These are phyloP conservation scores for Monodelphis domestica DNA, from an alignment of 2,797 vertebrate genomes.

Conservation along the genomic window DNA sequence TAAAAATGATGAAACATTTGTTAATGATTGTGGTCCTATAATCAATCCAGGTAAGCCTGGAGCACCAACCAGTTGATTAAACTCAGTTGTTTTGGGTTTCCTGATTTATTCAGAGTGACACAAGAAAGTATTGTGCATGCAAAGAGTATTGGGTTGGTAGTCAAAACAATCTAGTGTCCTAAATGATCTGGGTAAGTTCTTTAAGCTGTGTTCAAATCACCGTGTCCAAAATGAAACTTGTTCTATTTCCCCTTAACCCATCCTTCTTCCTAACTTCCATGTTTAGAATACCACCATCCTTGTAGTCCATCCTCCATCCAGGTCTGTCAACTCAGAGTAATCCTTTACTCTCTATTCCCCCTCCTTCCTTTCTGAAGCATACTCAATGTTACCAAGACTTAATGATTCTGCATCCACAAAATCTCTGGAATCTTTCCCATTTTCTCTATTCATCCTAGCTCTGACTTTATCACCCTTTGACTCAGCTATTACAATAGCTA, in stretches of 20 bases:
- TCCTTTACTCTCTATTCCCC: background rate
- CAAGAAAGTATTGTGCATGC: background rate
- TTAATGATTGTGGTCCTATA: background rate
- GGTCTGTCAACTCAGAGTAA: background rate
- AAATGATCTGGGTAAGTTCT: background rate
- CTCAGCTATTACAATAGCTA: background rate
- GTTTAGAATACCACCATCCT: background rate
- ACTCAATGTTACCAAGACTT: background rate
- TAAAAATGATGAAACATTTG: background rate
- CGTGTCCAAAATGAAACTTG: background rate
- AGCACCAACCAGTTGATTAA: background rate
- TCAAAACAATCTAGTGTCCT: background rate
- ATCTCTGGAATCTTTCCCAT: background rate
- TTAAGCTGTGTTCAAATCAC: background rate
- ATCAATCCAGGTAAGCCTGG: background rate
- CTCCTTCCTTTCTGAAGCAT: background rate
- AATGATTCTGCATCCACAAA: background rate
- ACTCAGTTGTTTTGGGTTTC: background rate
- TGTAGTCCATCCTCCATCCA: background rate
- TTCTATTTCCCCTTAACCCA: background rate
- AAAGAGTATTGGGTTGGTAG: too few species aligned
- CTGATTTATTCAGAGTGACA: background rate
- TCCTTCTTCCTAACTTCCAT: background rate
- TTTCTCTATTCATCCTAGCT: background rate
- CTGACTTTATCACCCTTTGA: background rate